These are phyloP conservation scores for Drosophila chauvacae DNA, from an alignment of 1,140 invertebrate genomes.

Conservation along the genomic window DNA sequence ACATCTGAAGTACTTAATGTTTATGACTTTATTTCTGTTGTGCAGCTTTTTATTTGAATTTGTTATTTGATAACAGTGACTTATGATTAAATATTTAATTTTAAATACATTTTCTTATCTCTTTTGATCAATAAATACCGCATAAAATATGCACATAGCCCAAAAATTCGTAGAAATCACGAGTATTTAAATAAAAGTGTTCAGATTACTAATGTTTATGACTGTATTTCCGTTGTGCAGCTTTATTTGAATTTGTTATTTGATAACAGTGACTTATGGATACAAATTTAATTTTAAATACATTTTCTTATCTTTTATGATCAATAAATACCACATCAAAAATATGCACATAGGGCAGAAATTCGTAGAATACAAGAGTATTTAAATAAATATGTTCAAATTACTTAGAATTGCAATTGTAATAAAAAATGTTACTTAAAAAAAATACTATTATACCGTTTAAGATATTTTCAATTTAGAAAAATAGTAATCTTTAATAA, in stretches of 20 bases:
- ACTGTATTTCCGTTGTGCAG: neutral
- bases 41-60: constrained; percentile 6
- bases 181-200: neutral
- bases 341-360: too few relatives aligned
- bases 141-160: neutral
- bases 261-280: neutral
- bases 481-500: too few relatives aligned
- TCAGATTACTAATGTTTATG: neutral
- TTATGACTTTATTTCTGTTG: constrained; percentile 2
- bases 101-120: neutral
- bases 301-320: too few relatives aligned
- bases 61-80: neutral
- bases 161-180: too few relatives aligned
- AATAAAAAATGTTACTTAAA: too few relatives aligned
- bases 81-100: neutral
- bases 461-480: too few relatives aligned
- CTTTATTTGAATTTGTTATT: constrained; percentile 5
- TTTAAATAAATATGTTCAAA: neutral
- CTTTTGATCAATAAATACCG: neutral
- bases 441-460: too few relatives aligned
- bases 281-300: neutral
- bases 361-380: too few relatives aligned
- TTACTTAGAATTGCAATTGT: neutral
- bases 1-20: neutral
- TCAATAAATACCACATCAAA: too few relatives aligned